These are phyloP conservation scores for Bombylius major DNA, from an alignment of 2,888 invertebrate genomes.

Conservation along the genomic window DNA sequence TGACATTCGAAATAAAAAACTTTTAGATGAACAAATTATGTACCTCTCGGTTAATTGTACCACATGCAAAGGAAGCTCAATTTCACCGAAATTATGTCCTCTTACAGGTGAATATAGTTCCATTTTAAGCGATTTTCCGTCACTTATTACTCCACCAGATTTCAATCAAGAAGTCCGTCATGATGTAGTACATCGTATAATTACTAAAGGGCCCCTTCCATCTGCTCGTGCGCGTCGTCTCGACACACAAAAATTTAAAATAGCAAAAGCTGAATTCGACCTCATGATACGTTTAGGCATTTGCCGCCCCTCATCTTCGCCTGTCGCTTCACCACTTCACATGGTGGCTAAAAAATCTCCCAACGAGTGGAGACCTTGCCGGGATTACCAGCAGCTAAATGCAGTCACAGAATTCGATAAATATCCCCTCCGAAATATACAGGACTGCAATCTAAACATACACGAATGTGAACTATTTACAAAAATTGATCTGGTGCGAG, in stretches of 20 bases:
- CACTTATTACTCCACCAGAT: background rate
- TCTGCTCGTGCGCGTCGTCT: constrained; percentile 10
- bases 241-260: constrained; percentile 15
- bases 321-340: constrained; percentile 19
- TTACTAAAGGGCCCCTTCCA: constrained; percentile 10
- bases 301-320: constrained; percentile 17
- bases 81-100: too few relatives aligned
- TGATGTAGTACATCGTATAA: constrained; percentile 7
- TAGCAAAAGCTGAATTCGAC: constrained; percentile 17
- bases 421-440: constrained; percentile 4
- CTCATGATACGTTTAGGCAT: constrained; percentile 16
- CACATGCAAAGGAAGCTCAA: too few relatives aligned
- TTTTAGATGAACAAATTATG: too few relatives aligned
- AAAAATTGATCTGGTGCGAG: background rate
- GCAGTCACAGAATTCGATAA: constrained; percentile 1
- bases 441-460: constrained; percentile 1
- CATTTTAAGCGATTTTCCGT: too few relatives aligned
- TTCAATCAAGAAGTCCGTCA: background rate
- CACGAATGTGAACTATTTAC: background rate
- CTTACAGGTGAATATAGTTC: too few relatives aligned
- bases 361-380: constrained; percentile 5
- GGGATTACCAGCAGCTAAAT: too few relatives aligned
- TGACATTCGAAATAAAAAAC: too few relatives aligned
- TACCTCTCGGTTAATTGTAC: too few relatives aligned
- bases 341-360: constrained; percentile 15